Conservation (phyloP, 2,888 invertebrate genomes). For the Parascotia fuliginaria region DNA sequence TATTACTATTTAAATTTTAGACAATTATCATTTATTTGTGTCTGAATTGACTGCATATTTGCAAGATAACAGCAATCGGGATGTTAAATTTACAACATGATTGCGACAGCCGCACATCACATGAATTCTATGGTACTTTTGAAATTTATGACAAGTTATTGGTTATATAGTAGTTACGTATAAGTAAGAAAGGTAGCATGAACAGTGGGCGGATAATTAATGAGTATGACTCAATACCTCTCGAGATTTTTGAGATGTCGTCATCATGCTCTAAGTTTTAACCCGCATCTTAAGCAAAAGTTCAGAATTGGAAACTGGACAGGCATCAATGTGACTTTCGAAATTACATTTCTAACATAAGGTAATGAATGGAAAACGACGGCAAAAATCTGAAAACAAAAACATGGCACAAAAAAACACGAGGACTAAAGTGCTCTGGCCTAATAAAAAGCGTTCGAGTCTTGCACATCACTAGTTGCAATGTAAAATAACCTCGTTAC, state of each 20-base stretch:
- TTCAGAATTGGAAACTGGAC: too few species aligned
- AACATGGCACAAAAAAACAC: too few species aligned
- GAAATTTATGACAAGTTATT: conserved; percentile 53
- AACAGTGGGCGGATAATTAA: conserved; percentile 33
- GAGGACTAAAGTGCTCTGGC: too few species aligned
- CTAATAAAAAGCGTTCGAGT: too few species aligned
- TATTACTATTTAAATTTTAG: conserved; percentile 23
- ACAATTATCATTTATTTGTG: conserved; percentile 30
- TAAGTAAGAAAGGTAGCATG: conserved; percentile 43
- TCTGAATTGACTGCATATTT: conserved; percentile 36
- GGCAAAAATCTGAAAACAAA: too few species aligned
- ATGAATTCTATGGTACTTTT: conserved; percentile 44
- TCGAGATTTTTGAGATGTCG: too few species aligned
- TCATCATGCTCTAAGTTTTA: too few species aligned
- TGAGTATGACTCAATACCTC: too few species aligned
- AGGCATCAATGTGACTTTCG: too few species aligned
- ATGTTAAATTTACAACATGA: conserved; percentile 35
- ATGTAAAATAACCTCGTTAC: conserved; percentile 56
- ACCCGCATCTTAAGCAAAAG: too few species aligned
- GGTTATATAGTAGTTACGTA: conserved; percentile 22
- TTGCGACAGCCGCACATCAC: conserved; percentile 34
- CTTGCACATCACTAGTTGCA: conserved; percentile 45
- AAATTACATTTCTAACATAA: too few species aligned
- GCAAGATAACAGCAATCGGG: conserved; percentile 33
- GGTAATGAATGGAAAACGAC: too few species aligned